Evolutionary conservation across 1,140 invertebrate species (phyloP), one percentile per base, ranked within the genome.

Genomic region (Phymastichus coffea): DNA sequence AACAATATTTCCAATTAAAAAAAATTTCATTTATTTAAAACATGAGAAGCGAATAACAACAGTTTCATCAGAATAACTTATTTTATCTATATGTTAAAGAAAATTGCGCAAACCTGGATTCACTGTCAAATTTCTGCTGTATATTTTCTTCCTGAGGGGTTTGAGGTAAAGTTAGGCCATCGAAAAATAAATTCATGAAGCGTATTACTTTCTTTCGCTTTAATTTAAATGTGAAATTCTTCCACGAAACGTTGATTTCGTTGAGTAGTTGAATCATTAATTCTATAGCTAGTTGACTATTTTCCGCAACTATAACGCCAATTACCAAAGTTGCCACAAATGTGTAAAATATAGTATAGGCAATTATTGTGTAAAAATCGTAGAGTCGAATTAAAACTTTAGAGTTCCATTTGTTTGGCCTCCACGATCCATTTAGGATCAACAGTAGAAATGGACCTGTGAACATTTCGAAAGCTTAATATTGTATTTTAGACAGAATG

Each of bases 191-290:
- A 7, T 58, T 25, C 14, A 63, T 52, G 7, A 69, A 53, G 7
- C 9, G 33, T 12, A 64, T 35, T 7, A 72, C 57, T 38, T 57
- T 55, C 8, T 55, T 26, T 0, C 62, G 53, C 14, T 52, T 62
- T 2, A 58, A 0, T 1, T 63, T 8, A n/a, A 64, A 46, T 20
- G 28, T 60, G 1, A 54, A 2, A 61, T 17, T 48, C 66, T 71
- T n/a, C 35, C 58, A 12, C 7, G 61, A 17, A 33, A 51, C 17
- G 41, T 61, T 1, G 51, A 37, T 6, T 60, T 38, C 15, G 51
- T 62, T 10, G 62, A 37, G 1, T 55, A 55, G 15, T 58, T 56
- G 38, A 53, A 65, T 7, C 33, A 66, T 59, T 54, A 65, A 70
- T 12, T 67, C 61, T 0, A 53, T 58, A 1, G 71, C 41, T n/a